Evolutionary conservation across 2,113 vertebrate species (phyloP), one percentile per base, ranked within the genome.

Genomic region (Periophthalmodon schlosseri): DNA sequence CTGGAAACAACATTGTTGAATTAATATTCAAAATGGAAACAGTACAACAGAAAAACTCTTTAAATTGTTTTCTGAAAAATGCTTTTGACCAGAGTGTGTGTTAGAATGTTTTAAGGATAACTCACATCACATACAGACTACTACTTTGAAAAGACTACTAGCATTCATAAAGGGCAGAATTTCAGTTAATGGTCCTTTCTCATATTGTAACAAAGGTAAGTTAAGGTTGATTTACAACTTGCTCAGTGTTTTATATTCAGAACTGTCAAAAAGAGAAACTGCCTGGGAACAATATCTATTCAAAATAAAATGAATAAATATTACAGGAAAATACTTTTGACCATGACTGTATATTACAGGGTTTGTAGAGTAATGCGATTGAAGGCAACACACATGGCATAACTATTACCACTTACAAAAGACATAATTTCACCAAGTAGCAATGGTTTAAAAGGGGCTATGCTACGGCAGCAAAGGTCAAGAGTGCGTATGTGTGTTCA

Each of bases 1-100:
- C 74, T 81, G 83, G 57, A 73, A 44, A 87, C 85, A 78, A 44
- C 63, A 33, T 11, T n/a, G 3, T 2, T 28, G 28, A 28, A 28
- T 1, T 28, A 28, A 28, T 49, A 68, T 56, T 21, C 47, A 77
- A 34, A 79, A 79, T 60, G 67, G 82, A 71, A 34, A 6, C 28
- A 20, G 18, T 18, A 36, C 33, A 36, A 46, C 33, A 73, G 33
- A 8, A 64, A 64, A 18, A 9, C 15, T 64, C 2, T 44, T 7
- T 39, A 39, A 2, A n/a, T n/a, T n/a, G 28, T 1, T 33, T 18
- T 34, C 28, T 20, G 3, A 18, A 34, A 63, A 33, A 18, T 20
- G 6, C 6, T 9, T 34, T 16, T 11, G 56, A 52, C 39, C 39
- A 44, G 7, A 50, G 4, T 18, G 14, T 15, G 49, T 16, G 5